A percentile compares a stretch with the other conserved stretches of the same genome.
These are phyloP conservation scores for Sylvia borin DNA, from an alignment of 2,797 vertebrate genomes.

Conservation along the genomic window DNA sequence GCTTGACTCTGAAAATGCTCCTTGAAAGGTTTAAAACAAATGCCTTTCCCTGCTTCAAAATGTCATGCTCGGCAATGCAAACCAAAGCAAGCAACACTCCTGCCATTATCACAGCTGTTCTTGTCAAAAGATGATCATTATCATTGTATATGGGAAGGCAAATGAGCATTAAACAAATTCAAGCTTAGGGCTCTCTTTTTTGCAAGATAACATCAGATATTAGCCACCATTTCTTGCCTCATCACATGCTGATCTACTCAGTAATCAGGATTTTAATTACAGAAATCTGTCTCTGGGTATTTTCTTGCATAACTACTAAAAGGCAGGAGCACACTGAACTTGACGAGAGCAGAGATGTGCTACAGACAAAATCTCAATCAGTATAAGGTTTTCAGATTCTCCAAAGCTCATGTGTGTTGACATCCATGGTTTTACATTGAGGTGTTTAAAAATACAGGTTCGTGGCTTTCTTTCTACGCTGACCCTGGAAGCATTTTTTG, in stretches of 20 bases:
- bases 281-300: constrained; percentile 47
- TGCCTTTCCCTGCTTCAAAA: not conserved
- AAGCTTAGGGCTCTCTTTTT: constrained; percentile 58
- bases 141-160: not conserved
- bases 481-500: not conserved
- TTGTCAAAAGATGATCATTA: constrained; percentile 37
- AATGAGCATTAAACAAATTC: constrained; percentile 69
- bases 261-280: constrained; percentile 67
- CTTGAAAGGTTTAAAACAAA: not conserved
- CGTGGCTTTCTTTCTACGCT: not conserved
- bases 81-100: not conserved
- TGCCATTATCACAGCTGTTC: not conserved
- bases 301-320: constrained; percentile 48
- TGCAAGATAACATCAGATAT: constrained; percentile 61
- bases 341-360: not conserved
- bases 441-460: not conserved
- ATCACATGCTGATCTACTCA: constrained; percentile 51
- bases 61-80: not conserved
- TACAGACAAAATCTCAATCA: not conserved
- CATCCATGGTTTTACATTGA: not conserved
- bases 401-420: not conserved
- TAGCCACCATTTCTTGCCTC: constrained; percentile 60
- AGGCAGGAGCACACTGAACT: not conserved
- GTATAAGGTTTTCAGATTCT: not conserved
- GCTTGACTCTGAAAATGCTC: not conserved